phyloP scores from a whole-genome alignment of 2,888 invertebrate genomes.

The Mythimna loreyi region DNA sequence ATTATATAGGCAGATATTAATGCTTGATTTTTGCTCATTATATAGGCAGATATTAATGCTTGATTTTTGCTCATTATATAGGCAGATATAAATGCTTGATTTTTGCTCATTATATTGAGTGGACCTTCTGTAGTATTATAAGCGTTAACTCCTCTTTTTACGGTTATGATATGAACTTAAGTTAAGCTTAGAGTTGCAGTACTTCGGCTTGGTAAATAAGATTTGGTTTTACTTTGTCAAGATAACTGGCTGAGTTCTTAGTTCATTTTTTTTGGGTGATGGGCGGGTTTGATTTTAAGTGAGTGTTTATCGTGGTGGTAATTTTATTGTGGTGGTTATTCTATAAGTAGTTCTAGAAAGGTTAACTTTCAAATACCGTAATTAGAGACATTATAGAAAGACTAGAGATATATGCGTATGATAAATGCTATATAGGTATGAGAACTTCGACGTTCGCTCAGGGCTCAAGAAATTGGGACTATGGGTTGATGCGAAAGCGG shows the following conservation, averaged over 20 bases:
- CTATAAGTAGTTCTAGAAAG: no score
- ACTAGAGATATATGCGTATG: no score
- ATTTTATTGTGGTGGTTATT: background rate
- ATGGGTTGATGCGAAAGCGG: no score
- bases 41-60: no score
- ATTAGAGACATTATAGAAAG: no score
- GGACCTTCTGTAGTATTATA: background rate
- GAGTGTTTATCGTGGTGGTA: background rate
- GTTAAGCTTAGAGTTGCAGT: conserved; percentile 42
- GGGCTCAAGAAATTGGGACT: no score
- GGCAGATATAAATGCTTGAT: no score
- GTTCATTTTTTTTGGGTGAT: conserved; percentile 31
- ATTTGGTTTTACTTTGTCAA: conserved; percentile 36
- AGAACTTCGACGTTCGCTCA: no score
- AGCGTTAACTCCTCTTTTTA: background rate
- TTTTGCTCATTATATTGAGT: background rate
- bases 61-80: background rate
- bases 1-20: no score
- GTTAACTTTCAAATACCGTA: no score
- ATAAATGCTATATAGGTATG: no score
- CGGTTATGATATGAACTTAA: conserved; percentile 46
- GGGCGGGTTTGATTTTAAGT: conserved; percentile 1
- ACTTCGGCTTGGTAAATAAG: conserved; percentile 39
- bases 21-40: no score
- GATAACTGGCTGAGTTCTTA: background rate